Conservation (phyloP, 2,113 vertebrate genomes). For the Ibidorhyncha struthersii region DNA sequence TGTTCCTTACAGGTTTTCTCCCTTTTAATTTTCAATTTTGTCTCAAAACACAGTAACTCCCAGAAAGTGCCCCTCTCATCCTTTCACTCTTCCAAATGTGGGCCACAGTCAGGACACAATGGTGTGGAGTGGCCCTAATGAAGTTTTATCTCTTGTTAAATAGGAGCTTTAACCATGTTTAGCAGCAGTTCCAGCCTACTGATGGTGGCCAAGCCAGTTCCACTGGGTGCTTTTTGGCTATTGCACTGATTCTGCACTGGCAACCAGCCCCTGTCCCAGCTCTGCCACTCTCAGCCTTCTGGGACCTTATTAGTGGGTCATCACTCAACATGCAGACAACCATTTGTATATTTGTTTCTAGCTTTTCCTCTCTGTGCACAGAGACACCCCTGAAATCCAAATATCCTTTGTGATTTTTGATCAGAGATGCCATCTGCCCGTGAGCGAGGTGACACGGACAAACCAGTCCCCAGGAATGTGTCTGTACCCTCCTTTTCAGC, state of each 20-base stretch:
- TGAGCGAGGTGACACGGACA: neutral
- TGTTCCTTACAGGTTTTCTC: neutral
- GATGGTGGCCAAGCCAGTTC: neutral
- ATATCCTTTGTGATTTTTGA: neutral
- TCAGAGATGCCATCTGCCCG: neutral
- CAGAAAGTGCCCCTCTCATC: neutral
- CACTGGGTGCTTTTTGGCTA: accelerated
- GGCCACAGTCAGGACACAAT: neutral
- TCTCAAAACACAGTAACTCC: neutral
- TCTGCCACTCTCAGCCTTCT: neutral
- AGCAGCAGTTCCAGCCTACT: neutral
- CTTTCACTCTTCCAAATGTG: neutral
- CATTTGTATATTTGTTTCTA: neutral
- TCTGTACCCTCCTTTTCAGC: neutral
- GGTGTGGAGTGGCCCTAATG: neutral
- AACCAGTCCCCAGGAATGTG: neutral
- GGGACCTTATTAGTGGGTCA: neutral
- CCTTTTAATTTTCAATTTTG: neutral
- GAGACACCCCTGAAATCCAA: neutral
- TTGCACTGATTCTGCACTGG: neutral
- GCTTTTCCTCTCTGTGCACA: neutral
- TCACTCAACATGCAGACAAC: neutral
- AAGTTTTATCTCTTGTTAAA: neutral
- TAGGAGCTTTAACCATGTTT: neutral
- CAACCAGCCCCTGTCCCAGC: neutral